Percentiles rank a stretch among this genome's conserved stretches.
phyloP scores from a whole-genome alignment of 1,140 invertebrate genomes.

The Pissodes strobi region DNA sequence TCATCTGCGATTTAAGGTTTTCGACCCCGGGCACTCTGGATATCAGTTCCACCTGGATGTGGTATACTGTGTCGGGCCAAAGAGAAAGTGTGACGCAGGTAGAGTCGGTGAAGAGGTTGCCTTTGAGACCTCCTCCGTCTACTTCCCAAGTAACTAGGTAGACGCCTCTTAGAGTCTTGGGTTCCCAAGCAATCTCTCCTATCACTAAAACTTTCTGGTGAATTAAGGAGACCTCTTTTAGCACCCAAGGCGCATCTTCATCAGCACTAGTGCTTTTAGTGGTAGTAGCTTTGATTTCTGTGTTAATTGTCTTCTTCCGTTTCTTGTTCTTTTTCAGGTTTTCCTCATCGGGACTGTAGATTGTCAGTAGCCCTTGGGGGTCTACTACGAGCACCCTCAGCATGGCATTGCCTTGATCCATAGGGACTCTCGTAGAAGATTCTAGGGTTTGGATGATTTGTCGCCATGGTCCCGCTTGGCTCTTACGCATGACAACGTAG shows the following conservation, averaged over 20 bases:
- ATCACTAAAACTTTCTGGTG: slow-evolving; percentile 75
- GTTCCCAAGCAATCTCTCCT: slow-evolving; percentile 75
- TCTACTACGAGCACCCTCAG: slow-evolving; percentile 69
- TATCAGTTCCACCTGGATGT: slow-evolving; percentile 73
- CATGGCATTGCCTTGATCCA: slow-evolving; percentile 61
- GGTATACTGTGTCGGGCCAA: slow-evolving; percentile 79
- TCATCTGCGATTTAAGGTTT: slow-evolving; percentile 65
- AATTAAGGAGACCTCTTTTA: slow-evolving; percentile 69
- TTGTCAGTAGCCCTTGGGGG: slow-evolving; percentile 67
- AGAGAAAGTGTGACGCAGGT: slow-evolving; percentile 76
- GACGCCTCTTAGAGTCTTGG: slow-evolving; percentile 65
- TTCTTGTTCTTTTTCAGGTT: slow-evolving; percentile 53
- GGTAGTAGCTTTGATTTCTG: slow-evolving; percentile 64
- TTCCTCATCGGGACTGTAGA: slow-evolving; percentile 66
- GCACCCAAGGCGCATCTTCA: slow-evolving; percentile 62
- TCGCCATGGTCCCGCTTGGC: slow-evolving; percentile 65
- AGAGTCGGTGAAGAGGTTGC: slow-evolving; percentile 79
- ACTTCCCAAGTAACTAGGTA: slow-evolving; percentile 85
- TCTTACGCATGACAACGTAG: slow-evolving; percentile 70
- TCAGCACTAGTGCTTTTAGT: slow-evolving; percentile 58
- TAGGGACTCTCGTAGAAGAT: slow-evolving; percentile 62
- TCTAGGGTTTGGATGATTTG: slow-evolving; percentile 69
- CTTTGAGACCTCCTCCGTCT: slow-evolving; percentile 78
- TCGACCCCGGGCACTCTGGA: slow-evolving; percentile 63
- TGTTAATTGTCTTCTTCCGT: slow-evolving; percentile 60